A percentile compares a stretch with the other conserved stretches of the same genome.
These are phyloP conservation scores for Diachasma alloeum DNA, from an alignment of 1,140 invertebrate genomes.

Conservation along the genomic window DNA sequence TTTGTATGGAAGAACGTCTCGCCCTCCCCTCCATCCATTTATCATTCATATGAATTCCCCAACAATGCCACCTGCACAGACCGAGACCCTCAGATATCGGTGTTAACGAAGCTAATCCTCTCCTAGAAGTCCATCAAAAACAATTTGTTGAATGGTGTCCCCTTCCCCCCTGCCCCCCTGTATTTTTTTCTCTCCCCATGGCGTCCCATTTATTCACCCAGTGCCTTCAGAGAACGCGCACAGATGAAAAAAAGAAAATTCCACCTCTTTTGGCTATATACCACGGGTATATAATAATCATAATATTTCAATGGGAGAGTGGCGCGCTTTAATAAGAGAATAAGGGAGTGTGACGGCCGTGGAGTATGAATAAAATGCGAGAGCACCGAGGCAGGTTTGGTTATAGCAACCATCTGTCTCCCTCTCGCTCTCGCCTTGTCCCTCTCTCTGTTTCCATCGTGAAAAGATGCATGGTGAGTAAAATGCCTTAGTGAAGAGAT, in stretches of 20 bases:
- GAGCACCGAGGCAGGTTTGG: constrained; percentile 24
- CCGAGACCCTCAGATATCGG: too few species aligned
- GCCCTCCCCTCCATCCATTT: background rate
- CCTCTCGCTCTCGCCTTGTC: background rate
- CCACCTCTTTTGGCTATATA: background rate
- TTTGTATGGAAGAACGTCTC: too few species aligned
- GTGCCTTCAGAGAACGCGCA: constrained; percentile 3
- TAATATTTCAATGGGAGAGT: constrained; percentile 46
- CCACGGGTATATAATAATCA: constrained; percentile 40
- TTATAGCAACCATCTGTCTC: background rate
- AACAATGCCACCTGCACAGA: background rate
- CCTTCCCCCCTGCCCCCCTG: constrained; percentile 15
- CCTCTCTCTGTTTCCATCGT: background rate
- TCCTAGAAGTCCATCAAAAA: background rate
- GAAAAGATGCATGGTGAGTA: constrained; percentile 26
- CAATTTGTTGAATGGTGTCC: constrained; percentile 32
- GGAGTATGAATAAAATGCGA: constrained; percentile 53
- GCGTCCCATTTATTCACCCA: constrained; percentile 43
- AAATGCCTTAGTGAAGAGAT: constrained; percentile 22
- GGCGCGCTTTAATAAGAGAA: constrained; percentile 43
- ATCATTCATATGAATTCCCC: background rate
- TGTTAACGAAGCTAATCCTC: background rate
- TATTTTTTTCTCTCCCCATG: background rate
- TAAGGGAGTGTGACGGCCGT: constrained; percentile 45
- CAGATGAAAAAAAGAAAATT: constrained; percentile 14